These are phyloP conservation scores for Lerista edwardsae DNA, from an alignment of 2,797 vertebrate species.

Conservation along the genomic window DNA sequence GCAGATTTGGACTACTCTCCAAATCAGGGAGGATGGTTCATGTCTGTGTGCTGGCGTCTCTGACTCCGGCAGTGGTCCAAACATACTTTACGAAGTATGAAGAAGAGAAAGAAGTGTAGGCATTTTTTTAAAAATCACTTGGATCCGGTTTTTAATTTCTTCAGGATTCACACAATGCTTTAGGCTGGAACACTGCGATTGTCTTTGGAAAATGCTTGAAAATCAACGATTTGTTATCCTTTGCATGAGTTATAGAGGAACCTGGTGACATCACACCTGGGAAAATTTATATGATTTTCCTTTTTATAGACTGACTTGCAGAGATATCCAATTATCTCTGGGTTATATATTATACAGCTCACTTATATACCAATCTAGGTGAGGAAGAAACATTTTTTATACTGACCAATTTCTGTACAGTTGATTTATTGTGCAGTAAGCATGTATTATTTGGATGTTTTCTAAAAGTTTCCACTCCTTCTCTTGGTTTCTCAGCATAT, in stretches of 20 bases:
- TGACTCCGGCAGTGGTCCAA: too few relatives aligned
- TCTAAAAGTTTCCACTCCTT: conserved; percentile 54
- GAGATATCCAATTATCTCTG: conserved; percentile 38
- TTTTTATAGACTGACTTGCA: conserved; percentile 18
- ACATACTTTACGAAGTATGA: too few relatives aligned
- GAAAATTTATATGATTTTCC: conserved; percentile 10
- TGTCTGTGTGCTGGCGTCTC: too few relatives aligned
- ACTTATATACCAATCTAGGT: conserved; percentile 16
- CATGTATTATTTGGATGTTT: conserved; percentile 46
- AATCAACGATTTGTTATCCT: conserved; percentile 21
- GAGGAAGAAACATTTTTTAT: conserved; percentile 41
- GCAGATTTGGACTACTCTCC: too few relatives aligned
- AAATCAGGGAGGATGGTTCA: too few relatives aligned
- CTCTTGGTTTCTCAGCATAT: conserved; percentile 39
- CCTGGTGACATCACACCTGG: background rate
- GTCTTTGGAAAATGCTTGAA: conserved; percentile 21
- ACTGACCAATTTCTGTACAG: conserved; percentile 41
- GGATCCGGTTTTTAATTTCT: background rate
- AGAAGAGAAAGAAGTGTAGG: too few relatives aligned
- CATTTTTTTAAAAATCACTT: background rate
- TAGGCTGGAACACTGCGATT: background rate
- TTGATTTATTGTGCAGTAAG: conserved; percentile 51
- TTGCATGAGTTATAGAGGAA: background rate
- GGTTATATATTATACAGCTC: conserved; percentile 27
- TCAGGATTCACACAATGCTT: background rate